Evolutionary conservation across 1,140 invertebrate genomes (phyloP).

Genomic region (Danaus melanippus): DNA sequence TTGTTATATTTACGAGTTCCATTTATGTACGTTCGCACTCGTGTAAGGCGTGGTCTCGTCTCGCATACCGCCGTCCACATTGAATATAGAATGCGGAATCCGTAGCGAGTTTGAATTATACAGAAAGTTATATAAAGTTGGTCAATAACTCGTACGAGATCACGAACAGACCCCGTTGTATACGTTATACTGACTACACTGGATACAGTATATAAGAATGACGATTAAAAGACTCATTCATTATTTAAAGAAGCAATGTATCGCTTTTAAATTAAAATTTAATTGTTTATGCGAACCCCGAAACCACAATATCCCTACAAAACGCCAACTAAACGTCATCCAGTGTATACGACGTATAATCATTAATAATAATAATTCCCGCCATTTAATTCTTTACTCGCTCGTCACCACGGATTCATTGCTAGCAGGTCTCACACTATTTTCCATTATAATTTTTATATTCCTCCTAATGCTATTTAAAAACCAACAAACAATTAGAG

Average conservation of each 20-base stretch:
- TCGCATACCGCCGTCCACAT: slow-evolving; percentile 1
- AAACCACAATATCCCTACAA: no score
- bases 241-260: not conserved
- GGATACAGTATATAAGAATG: slow-evolving; percentile 1
- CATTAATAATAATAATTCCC: no score
- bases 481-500: slow-evolving; percentile 25
- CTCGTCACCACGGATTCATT: no score
- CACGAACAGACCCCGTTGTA: slow-evolving; percentile 13
- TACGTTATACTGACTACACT: not conserved
- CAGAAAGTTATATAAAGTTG: slow-evolving; percentile 42
- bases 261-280: no score
- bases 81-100: slow-evolving; percentile 21
- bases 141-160: slow-evolving; percentile 27
- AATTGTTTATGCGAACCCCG: no score
- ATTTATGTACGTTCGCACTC: no score
- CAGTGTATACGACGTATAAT: no score
- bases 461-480: slow-evolving; percentile 21
- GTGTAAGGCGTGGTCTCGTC: not conserved
- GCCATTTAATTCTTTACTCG: no score
- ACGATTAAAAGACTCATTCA: not conserved
- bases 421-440: slow-evolving; percentile 13
- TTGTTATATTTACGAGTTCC: no score
- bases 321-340: no score
- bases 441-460: slow-evolving; percentile 17
- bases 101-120: slow-evolving; percentile 37